Evolutionary conservation across 2,888 invertebrate species (phyloP), one percentile per base, ranked within the genome.

Genomic region (Argyresthia albistria): DNA sequence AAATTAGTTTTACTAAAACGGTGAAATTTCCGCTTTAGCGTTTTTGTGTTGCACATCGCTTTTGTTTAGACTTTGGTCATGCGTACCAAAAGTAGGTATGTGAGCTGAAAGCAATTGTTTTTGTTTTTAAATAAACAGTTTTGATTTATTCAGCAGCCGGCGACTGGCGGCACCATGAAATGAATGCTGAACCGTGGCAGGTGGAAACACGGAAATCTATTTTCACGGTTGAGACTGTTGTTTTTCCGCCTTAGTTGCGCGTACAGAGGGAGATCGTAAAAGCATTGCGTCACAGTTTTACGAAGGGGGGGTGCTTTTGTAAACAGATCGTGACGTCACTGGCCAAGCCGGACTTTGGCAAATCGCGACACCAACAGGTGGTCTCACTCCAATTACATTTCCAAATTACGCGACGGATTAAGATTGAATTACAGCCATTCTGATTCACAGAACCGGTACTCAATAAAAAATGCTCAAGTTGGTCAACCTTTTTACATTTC

Each of bases 281-380:
- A 81, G 64, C 68, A 65, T 82, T 81, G 79, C 86, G 86, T 87
- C 86, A 86, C 69, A 68, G 66, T 67, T 61, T 64, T 62, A 70
- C 71, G 76, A 74, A 75, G 73, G 71, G 68, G 61, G 62, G 66
- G 72, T 70, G 73, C 73, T 73, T 80, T 78, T 77, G 86, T 87
- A 87, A 86, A 87, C 86, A 87, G 78, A 78, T 80, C 73, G 76
- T 79, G 82, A 79, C 80, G 78, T 50, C 48, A 53, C 65, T 76
- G 69, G 69, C 76, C 73, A 69, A 12, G 45, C 68, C 69, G 70
- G 75, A 73, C 76, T 75, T 74, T 69, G 73, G 69, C 73, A 73
- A 79, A 80, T 73, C 70, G 73, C 67, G 67, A 63, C 69, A 51
- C 48, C 84, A 87, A 83, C 86, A 83, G 84, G 84, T 87, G 82